Conservation (phyloP, 2,888 invertebrate genomes). For the Empis stercorea region DNA sequence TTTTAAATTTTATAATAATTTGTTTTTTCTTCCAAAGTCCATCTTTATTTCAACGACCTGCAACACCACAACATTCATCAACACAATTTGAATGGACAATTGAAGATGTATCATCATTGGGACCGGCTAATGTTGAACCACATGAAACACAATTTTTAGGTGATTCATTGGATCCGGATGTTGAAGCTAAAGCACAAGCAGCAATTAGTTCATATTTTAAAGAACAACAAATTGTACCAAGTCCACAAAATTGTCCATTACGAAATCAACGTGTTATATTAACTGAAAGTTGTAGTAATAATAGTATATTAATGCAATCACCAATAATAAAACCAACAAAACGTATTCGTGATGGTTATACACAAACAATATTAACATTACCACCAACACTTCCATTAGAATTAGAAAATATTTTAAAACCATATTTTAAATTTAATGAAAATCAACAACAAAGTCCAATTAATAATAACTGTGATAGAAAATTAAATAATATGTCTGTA, state of each 20-base stretch:
- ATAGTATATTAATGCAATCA: slow-evolving; percentile 13
- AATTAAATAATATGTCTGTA: neutral
- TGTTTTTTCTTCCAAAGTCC: slow-evolving; percentile 27
- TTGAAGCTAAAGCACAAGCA: slow-evolving; percentile 46
- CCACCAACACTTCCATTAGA: slow-evolving; percentile 43
- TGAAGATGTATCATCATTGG: slow-evolving; percentile 49
- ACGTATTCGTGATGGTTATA: slow-evolving; percentile 32
- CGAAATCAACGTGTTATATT: slow-evolving; percentile 30
- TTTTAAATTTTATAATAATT: slow-evolving; percentile 1
- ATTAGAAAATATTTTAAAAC: slow-evolving; percentile 44
- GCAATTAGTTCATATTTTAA: slow-evolving; percentile 41
- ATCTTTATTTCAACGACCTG: slow-evolving; percentile 30
- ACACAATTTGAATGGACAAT: slow-evolving; percentile 53
- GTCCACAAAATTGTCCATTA: slow-evolving; percentile 32
- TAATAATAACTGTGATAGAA: slow-evolving; percentile 7
- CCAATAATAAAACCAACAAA: slow-evolving; percentile 21
- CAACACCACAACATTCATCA: slow-evolving; percentile 28
- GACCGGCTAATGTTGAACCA: slow-evolving; percentile 47
- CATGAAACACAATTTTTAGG: slow-evolving; percentile 42
- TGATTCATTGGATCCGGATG: slow-evolving; percentile 41
- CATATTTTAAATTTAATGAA: slow-evolving; percentile 41
- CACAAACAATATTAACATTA: slow-evolving; percentile 46
- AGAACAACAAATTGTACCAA: slow-evolving; percentile 33
- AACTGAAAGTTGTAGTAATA: slow-evolving; percentile 16
- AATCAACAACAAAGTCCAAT: slow-evolving; percentile 17